Evolutionary conservation across 1,140 invertebrate species (phyloP).

Genomic region (Musca vetustissima): DNA sequence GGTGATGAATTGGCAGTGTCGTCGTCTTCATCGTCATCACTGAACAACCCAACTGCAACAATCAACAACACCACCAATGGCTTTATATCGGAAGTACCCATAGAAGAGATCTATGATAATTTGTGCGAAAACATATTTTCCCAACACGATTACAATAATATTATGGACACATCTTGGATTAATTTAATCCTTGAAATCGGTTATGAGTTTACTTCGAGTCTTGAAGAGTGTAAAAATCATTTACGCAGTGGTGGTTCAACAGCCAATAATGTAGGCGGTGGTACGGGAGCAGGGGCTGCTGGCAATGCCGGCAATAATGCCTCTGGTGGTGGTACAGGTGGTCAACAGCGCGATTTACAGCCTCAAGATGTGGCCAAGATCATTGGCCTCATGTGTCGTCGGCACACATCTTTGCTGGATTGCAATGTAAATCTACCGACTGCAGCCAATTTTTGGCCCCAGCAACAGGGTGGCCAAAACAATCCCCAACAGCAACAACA

Average conservation of each 20-base stretch:
- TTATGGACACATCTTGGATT: slow-evolving; percentile 73
- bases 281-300: slow-evolving; percentile 57
- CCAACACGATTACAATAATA: slow-evolving; percentile 58
- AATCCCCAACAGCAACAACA: slow-evolving; percentile 32
- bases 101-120: slow-evolving; percentile 55
- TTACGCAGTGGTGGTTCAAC: slow-evolving; percentile 66
- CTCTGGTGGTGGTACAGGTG: background rate
- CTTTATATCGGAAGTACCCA: slow-evolving; percentile 48
- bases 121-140: slow-evolving; percentile 53
- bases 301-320: background rate
- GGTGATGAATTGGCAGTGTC: no score
- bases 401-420: slow-evolving; percentile 71
- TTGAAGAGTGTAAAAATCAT: slow-evolving; percentile 87
- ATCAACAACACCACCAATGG: background rate
- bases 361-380: slow-evolving; percentile 82
- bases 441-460: slow-evolving; percentile 62
- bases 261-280: slow-evolving; percentile 29
- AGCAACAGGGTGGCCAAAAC: slow-evolving; percentile 31
- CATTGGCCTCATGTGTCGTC: slow-evolving; percentile 83
- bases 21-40: no score
- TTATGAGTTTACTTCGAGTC: slow-evolving; percentile 80
- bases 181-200: slow-evolving; percentile 89
- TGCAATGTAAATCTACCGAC: slow-evolving; percentile 68
- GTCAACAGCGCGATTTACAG: slow-evolving; percentile 61
- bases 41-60: no score